Base-by-base conservation (phyloP, 2,113 vertebrate genomes). In the Camelus dromedarius region DNA sequence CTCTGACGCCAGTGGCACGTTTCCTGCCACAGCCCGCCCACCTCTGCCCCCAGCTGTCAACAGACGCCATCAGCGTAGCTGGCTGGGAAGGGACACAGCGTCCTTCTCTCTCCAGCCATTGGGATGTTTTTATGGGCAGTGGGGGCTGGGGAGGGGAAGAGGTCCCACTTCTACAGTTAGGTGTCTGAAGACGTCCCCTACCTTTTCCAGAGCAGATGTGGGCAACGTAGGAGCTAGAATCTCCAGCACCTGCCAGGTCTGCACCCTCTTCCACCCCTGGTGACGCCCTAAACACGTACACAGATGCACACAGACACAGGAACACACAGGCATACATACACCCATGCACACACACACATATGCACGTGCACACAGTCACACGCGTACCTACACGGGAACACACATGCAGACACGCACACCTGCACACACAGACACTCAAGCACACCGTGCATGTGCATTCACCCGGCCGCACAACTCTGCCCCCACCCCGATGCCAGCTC, bases 1-100 rank as follows among this genome's bases (percentile, higher is more conserved):
- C 24, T 16, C 0, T 3, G 58, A 30, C 5, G 11, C n/a, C 2
- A 5, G 7, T 0, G 16, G 62, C 12, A 2, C 28, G 2, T 19
- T 2, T 46, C 79, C 35, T 3, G 2, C 6, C 70, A 19, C 4
- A 3, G 11, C 16, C 22, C 0, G 24, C 8, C 14, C 62, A 14
- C 38, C 16, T 26, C n/a, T 30, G 8, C 62, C 67, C 3, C 1
- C 6, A 5, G 81, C 2, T 0, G 26, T 54, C 38, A 3, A n/a
- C 6, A 13, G 14, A 3, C 4, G 52, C 6, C 18, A 6, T 58
- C 12, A 15, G 28, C 15, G 24, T 2, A 3, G n/a, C 48, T 18
- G 6, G 64, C 67, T 1, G 7, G 7, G 35, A 14, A n/a, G 18
- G 8, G 18, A 14, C n/a, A 0, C 1, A 4, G 32, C 12, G 3